These are phyloP conservation scores for Murina feae DNA, from an alignment of 2,113 vertebrate genomes.

Conservation along the genomic window DNA sequence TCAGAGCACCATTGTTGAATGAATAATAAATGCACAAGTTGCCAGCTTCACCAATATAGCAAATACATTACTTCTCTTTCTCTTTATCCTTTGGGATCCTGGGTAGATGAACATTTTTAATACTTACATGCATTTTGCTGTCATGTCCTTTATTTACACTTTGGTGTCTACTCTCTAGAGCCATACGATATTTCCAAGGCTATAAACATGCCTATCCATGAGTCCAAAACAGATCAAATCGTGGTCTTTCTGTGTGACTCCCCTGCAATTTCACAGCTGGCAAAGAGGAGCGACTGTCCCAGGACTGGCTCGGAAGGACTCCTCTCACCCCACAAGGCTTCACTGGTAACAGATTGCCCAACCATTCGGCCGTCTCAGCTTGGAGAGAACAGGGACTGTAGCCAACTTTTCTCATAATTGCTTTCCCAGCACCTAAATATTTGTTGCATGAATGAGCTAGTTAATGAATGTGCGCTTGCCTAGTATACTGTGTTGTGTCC, in stretches of 20 bases:
- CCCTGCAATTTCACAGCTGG: background rate
- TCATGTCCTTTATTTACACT: background rate
- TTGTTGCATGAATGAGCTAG: conserved; percentile 50
- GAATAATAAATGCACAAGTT: background rate
- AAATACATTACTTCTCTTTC: background rate
- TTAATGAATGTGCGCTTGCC: conserved; percentile 19
- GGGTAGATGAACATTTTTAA: background rate
- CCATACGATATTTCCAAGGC: background rate
- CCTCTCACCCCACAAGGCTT: background rate
- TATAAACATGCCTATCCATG: background rate
- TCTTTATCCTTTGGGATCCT: background rate
- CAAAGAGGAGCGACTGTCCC: background rate
- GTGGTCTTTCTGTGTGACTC: background rate
- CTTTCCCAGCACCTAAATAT: conserved; percentile 13
- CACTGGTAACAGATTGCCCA: background rate
- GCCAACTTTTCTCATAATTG: conserved; percentile 31
- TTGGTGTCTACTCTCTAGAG: background rate
- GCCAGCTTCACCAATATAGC: background rate
- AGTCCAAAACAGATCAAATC: background rate
- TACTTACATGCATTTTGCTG: background rate
- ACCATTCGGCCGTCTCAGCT: background rate
- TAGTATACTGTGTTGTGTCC: background rate
- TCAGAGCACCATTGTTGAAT: background rate
- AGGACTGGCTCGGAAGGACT: background rate
- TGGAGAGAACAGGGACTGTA: background rate